A percentile compares a stretch with the other conserved stretches of the same genome.
Conservation (phyloP, 2,797 vertebrate genomes). For the Malurus leucopterus region DNA sequence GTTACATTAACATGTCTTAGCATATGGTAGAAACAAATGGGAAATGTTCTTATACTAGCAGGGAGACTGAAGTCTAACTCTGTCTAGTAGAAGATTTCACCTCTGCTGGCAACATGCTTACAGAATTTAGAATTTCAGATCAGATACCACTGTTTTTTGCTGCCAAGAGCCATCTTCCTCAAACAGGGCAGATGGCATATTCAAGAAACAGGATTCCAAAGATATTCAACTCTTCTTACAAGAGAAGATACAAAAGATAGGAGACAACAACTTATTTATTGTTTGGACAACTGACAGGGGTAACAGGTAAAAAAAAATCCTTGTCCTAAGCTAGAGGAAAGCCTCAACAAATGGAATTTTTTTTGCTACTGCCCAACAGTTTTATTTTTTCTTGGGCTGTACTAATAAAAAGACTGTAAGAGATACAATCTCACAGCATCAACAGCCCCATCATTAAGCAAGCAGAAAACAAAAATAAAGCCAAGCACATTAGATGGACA, state of each 20-base stretch:
- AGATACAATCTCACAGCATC: not conserved
- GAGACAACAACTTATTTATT: not conserved
- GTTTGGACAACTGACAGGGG: not conserved
- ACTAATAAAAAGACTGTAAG: not conserved
- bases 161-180: conserved; percentile 24
- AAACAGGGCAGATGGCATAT: conserved; percentile 38
- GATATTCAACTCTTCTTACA: not conserved
- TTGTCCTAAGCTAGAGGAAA: not conserved
- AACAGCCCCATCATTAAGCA: not conserved
- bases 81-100: conserved; percentile 14
- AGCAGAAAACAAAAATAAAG: not conserved
- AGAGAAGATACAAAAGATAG: not conserved
- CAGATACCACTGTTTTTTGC: conserved; percentile 3
- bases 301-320: not conserved
- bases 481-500: not conserved
- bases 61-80: conserved; percentile 41
- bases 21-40: conserved; percentile 28
- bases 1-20: not conserved
- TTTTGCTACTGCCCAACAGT: not conserved
- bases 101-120: conserved; percentile 26
- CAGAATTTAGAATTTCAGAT: conserved; percentile 43
- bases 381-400: not conserved
- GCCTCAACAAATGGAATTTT: not conserved
- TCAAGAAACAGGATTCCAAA: conserved; percentile 24
- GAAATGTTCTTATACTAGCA: not conserved